These are phyloP conservation scores for Balaenoptera acutorostrata DNA, from an alignment of 2,113 vertebrate species.

Conservation along the genomic window DNA sequence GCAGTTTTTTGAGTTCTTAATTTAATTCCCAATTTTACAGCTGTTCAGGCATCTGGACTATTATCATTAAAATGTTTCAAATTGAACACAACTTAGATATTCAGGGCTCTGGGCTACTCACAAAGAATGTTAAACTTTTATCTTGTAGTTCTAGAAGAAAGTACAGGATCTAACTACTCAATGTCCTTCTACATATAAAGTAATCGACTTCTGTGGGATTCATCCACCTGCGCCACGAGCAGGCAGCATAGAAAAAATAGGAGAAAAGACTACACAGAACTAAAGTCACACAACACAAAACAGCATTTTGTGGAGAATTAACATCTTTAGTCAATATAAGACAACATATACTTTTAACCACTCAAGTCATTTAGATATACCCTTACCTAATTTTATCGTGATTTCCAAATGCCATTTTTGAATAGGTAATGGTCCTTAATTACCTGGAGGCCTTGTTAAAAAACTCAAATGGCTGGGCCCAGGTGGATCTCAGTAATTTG, in stretches of 20 bases:
- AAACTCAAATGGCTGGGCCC: background rate
- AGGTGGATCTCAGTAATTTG: background rate
- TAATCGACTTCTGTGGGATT: background rate
- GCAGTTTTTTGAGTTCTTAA: slow-evolving; percentile 18
- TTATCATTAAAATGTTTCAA: slow-evolving; percentile 21
- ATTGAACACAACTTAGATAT: background rate
- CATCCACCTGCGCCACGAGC: background rate
- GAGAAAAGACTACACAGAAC: background rate
- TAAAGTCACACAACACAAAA: background rate
- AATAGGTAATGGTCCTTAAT: background rate
- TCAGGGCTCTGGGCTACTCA: background rate
- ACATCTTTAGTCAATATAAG: background rate
- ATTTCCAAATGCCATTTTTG: background rate
- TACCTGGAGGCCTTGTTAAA: background rate
- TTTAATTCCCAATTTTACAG: slow-evolving; percentile 38
- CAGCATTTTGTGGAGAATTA: background rate
- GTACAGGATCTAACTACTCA: background rate
- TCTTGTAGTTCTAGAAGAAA: background rate
- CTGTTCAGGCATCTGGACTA: background rate
- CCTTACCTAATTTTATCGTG: background rate
- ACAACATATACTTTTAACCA: background rate
- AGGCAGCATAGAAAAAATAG: background rate
- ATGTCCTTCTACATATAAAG: background rate
- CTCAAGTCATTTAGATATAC: background rate
- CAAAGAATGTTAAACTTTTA: background rate